A percentile compares a stretch with the other conserved stretches of the same genome.
Evolutionary conservation across 2,113 vertebrate genomes (phyloP).

Genomic region (Arenaria interpres): DNA sequence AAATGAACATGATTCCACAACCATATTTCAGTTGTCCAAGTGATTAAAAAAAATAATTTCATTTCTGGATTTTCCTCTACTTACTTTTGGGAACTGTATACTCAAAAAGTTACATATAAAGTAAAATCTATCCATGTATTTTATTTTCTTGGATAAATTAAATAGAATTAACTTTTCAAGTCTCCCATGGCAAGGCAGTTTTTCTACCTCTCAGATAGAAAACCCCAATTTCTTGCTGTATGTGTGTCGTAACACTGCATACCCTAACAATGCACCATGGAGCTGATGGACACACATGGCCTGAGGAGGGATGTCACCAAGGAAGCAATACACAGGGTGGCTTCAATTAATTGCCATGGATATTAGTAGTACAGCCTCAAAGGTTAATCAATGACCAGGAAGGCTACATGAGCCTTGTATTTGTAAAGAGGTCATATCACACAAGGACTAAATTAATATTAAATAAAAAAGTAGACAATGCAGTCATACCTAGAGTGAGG

Average conservation of each 20-base stretch:
- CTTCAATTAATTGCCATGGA: neutral
- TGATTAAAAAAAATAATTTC: neutral
- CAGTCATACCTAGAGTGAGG: neutral
- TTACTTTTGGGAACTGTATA: neutral
- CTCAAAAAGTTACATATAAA: neutral
- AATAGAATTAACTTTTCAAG: neutral
- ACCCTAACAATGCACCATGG: no score
- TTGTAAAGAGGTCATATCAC: neutral
- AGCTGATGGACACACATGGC: neutral
- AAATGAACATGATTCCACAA: neutral
- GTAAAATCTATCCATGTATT: neutral
- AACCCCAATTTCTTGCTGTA: neutral
- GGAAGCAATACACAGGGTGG: neutral
- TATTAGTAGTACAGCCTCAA: neutral
- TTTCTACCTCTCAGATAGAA: neutral
- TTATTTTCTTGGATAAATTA: neutral
- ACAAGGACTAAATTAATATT: neutral
- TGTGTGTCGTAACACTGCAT: accelerated
- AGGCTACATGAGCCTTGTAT: neutral
- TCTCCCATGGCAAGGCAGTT: neutral
- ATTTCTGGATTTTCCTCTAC: neutral
- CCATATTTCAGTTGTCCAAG: no score
- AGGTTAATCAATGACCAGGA: neutral
- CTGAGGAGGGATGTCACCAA: neutral
- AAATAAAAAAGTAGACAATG: neutral